Evolutionary conservation across 2,888 invertebrate genomes (phyloP), one percentile per base, ranked within the genome.

Genomic region (Candidula unifasciata): DNA sequence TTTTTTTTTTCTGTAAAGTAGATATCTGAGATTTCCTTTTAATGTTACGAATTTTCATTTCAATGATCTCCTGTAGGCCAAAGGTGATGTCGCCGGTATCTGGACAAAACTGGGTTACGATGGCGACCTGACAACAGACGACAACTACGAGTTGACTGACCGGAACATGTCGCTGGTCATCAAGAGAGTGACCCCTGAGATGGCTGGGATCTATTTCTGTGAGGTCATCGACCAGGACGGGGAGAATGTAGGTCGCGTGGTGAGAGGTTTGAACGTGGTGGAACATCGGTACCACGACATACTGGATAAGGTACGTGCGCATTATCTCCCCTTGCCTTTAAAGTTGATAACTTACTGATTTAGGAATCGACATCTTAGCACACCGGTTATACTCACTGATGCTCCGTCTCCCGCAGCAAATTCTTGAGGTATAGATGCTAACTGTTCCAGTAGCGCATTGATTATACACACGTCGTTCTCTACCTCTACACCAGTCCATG

Each of bases 121-220:
- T 24, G 8, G 21, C 0, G 69, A 71, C 3, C 18, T 71, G 21
- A 37, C 0, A 21, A 18, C 69, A 2, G 69, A 37, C 21, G 35
- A 18, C 6, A 37, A 71, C 37, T 71, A 35, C 21, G 35, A 35
- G 21, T 37, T 71, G 10, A 21, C 18, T 24, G 24, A 71, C 37
- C 8, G 21, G 24, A 82, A 74, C 64, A 16, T 82, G 82, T 21
- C 10, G 8, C 68, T 82, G 57, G 21, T 66, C n/a, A 33, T 82
- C 66, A 76, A 57, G 52, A 60, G 18, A 18, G 82, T 82, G 10
- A 77, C 76, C 5, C 30, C 16, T 52, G 30, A 27, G 18, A 10
- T 68, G 64, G 27, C 64, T 35, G 82, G 82, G 1, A 82, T 82
- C 68, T 82, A 82, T 68, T 52, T 82, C 37, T 82, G 82, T 52